Evolutionary conservation across 2,113 vertebrate species (phyloP).

Genomic region (Clarias batrachus): DNA sequence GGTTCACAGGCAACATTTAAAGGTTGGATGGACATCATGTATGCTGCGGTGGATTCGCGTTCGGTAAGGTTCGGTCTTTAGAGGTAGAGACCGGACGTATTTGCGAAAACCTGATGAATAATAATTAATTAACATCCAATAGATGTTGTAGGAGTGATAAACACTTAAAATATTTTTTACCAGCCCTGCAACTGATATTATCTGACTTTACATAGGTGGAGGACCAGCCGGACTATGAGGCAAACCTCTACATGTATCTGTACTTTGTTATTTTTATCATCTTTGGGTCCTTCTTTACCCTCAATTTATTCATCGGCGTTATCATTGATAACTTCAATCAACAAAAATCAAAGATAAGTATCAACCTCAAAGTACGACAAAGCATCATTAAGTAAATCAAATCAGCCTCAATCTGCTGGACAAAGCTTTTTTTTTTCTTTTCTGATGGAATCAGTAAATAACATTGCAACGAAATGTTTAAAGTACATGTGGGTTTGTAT

Average conservation of each 20-base stretch:
- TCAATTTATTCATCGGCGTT: conserved; percentile 86
- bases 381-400: too few species aligned
- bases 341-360: conserved; percentile 92
- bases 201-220: conserved; percentile 68
- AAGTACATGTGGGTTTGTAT: not conserved
- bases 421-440: not conserved
- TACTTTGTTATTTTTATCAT: conserved; percentile 90
- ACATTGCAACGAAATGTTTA: not conserved
- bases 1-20: conserved; percentile 90
- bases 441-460: not conserved
- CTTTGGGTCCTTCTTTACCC: conserved; percentile 84
- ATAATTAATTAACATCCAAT: not conserved
- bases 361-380: conserved; percentile 25
- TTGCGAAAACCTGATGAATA: not conserved
- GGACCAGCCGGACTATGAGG: conserved; percentile 77
- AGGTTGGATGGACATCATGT: conserved; percentile 98
- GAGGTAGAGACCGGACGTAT: not conserved
- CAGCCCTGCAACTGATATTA: not conserved
- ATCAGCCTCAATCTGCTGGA: not conserved
- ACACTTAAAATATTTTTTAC: not conserved
- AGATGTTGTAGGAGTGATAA: not conserved
- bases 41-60: conserved; percentile 87
- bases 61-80: conserved; percentile 65
- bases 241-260: conserved; percentile 86
- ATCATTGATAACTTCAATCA: conserved; percentile 92